Conservation (phyloP, 2,113 vertebrate species). For the Echinops telfairi region DNA sequence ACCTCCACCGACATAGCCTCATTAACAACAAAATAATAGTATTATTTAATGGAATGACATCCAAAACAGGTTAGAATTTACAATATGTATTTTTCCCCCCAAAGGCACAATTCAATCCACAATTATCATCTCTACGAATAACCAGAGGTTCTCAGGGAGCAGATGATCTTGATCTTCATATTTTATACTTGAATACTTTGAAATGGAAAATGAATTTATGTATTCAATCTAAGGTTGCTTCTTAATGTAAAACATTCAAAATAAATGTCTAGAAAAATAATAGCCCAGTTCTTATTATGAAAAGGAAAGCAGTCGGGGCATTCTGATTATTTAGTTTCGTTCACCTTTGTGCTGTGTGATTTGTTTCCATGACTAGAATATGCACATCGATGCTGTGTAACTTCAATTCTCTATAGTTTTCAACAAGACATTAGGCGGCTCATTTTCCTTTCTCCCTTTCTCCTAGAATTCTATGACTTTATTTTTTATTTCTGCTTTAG, state of each 20-base stretch:
- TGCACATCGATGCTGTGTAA: background rate
- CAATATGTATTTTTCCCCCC: background rate
- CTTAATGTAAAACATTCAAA: background rate
- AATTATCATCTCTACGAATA: background rate
- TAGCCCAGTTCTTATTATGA: background rate
- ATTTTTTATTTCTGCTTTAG: background rate
- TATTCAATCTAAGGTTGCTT: background rate
- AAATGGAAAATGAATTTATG: background rate
- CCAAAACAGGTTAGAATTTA: background rate
- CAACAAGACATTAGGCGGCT: background rate
- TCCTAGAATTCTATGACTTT: background rate
- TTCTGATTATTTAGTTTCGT: background rate
- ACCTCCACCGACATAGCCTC: no score
- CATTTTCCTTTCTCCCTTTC: slow-evolving; percentile 7
- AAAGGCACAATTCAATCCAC: background rate
- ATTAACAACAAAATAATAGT: no score
- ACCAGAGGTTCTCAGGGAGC: background rate
- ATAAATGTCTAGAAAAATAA: no score
- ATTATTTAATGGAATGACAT: no score
- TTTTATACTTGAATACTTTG: background rate
- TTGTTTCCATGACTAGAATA: background rate
- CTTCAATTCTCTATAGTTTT: slow-evolving; percentile 38
- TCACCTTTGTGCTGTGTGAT: background rate
- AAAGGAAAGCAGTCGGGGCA: background rate
- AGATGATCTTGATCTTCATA: background rate